Evolutionary conservation across 53 echinoderm and acorn worm genomes (phyloP).

Genomic region (Echinarachnius parma): DNA sequence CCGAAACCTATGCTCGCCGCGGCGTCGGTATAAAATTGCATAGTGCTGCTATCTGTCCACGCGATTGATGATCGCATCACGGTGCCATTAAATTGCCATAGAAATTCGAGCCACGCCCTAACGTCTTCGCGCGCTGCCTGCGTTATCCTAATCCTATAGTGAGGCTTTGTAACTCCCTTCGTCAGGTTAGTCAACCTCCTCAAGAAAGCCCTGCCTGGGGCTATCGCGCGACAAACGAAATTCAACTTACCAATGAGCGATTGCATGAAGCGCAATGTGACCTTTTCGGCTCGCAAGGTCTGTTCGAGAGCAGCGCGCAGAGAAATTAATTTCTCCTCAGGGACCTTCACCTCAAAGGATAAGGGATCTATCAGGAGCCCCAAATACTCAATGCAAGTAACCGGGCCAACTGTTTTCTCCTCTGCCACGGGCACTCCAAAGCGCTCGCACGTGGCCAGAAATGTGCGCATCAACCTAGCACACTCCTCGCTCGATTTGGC

Average conservation of each 20-base stretch:
- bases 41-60: neutral
- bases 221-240: conserved; percentile 35
- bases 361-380: conserved; percentile 42
- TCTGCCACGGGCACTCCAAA: conserved; percentile 45
- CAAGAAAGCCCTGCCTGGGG: conserved; percentile 38
- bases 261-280: conserved; percentile 37
- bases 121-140: conserved; percentile 22
- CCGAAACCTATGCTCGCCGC: conserved; percentile 43
- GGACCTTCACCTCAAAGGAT: conserved; percentile 13
- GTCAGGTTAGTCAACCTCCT: conserved; percentile 35
- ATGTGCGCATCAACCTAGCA: neutral
- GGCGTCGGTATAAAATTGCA: conserved; percentile 14
- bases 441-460: conserved; percentile 30
- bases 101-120: conserved; percentile 19
- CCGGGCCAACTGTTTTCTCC: conserved; percentile 50
- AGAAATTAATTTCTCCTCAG: conserved; percentile 15
- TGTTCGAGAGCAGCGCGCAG: neutral
- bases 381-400: conserved; percentile 26
- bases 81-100: conserved; percentile 41
- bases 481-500: conserved; percentile 5
- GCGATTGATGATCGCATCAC: neutral
- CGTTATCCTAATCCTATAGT: conserved; percentile 9
- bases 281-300: conserved; percentile 3
- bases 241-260: conserved; percentile 48
- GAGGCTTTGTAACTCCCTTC: conserved; percentile 4